Evolutionary conservation across 2,888 invertebrate species (phyloP).

Genomic region (Metallyticus violacea): DNA sequence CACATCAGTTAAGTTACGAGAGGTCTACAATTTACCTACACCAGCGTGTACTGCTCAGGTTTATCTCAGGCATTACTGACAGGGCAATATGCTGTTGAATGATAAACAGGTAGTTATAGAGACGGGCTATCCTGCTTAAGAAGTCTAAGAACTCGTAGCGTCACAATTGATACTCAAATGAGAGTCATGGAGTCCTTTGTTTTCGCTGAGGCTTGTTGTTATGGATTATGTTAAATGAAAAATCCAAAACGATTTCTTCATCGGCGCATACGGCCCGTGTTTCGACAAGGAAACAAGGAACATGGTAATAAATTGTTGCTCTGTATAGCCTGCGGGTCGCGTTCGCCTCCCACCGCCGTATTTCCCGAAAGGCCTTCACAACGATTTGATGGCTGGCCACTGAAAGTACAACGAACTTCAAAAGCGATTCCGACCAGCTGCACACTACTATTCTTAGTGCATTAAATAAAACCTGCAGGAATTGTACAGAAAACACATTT

Average conservation of each 20-base stretch:
- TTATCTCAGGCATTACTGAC: not conserved
- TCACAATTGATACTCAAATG: not conserved
- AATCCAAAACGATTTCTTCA: not conserved
- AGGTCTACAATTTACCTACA: not conserved
- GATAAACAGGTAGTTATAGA: not conserved
- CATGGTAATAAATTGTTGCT: not conserved
- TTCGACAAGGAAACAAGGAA: not conserved
- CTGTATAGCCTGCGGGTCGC: not conserved
- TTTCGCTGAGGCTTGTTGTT: not conserved
- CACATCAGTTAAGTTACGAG: no score
- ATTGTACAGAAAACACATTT: no score
- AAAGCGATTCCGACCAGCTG: not conserved
- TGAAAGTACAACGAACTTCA: not conserved
- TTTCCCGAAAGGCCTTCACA: not conserved
- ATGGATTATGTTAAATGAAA: not conserved
- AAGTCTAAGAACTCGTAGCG: not conserved
- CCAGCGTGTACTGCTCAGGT: not conserved
- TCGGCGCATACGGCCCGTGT: not conserved
- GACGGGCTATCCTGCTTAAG: not conserved
- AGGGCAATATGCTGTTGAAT: not conserved
- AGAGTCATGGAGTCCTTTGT: not conserved
- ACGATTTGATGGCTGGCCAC: not conserved
- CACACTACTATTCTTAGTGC: no score
- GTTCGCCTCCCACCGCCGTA: not conserved
- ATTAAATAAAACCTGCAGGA: no score